Percentiles rank a stretch among this genome's conserved stretches.
These are phyloP conservation scores for Pteronura brasiliensis DNA, from an alignment of 2,113 vertebrate species.

Conservation along the genomic window DNA sequence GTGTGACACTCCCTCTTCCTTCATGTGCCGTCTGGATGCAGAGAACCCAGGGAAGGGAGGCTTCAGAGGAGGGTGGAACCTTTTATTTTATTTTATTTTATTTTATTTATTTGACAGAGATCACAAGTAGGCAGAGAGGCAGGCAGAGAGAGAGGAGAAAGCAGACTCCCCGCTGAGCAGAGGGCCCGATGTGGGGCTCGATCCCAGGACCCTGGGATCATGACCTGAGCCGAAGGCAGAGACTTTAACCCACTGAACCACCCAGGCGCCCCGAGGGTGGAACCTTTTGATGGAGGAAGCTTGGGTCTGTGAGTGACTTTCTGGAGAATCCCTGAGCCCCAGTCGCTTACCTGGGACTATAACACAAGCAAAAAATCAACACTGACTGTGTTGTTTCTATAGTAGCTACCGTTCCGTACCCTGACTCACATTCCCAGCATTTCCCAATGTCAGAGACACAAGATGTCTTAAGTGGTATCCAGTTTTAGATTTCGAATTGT, in stretches of 20 bases:
- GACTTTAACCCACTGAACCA: too few relatives aligned
- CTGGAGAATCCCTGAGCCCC: neutral
- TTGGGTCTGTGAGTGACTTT: neutral
- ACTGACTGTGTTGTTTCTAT: neutral
- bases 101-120: too few relatives aligned
- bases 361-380: neutral
- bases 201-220: too few relatives aligned
- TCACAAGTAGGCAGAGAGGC: too few relatives aligned
- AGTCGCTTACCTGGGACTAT: rapidly evolving
- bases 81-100: neutral
- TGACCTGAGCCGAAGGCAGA: too few relatives aligned
- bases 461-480: neutral
- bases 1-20: neutral
- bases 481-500: neutral
- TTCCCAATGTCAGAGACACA: neutral
- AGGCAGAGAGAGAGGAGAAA: too few relatives aligned
- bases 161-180: too few relatives aligned
- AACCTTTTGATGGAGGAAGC: neutral
- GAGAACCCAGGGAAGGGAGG: neutral
- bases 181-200: too few relatives aligned
- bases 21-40: neutral
- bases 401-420: neutral
- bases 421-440: neutral
- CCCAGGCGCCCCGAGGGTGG: neutral
- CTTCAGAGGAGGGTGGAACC: neutral